Evolutionary conservation across 2,113 vertebrate genomes (phyloP), one percentile per base, ranked within the genome.

Genomic region (Motacilla tschutschensis): DNA sequence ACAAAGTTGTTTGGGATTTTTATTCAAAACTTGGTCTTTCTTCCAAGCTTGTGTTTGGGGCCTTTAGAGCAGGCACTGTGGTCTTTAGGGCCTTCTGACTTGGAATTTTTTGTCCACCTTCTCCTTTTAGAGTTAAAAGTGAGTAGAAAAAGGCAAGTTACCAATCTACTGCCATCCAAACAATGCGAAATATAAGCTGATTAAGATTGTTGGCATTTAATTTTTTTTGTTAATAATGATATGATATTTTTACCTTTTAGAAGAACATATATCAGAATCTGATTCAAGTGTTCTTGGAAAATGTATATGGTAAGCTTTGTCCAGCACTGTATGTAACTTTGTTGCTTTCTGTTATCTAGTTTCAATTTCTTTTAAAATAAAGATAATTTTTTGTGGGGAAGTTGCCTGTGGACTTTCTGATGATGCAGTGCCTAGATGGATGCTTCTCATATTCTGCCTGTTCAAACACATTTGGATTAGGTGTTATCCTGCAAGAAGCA

Each of bases 351-450:
- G 92, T 93, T 95, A 62, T 79, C 88, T 86, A 71, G 77, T 87
- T 92, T 95, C 79, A 88, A 33, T 93, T 94, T 95, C 73, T 94
- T 95, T 95, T 87, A 92, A 94, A 97, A 97, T 97, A 97, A 97
- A 97, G 90, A 46, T 92, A 85, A 79, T 85, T 96, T 96, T 96
- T 95, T 94, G 94, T 6, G 89, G 93, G 93, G 92, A 94, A 89
- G 77, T 94, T 74, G 82, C 70, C 58, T 91, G 57, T 79, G 93
- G 60, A 91, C 80, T 91, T 79, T 59, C 40, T 90, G 60, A 22
- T 41, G 25, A 29, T 57, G 8, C 28, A 67, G 88, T 66, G 51
- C 24, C 24, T 84, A 38, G n/a, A 44, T 53, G 41, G 67, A 44
- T 20, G 73, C 33, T 55, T 46, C 10, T n/a, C 8, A 19, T 35